These are phyloP conservation scores for Varroa destructor DNA, from an alignment of 1,140 invertebrate genomes.

Conservation along the genomic window DNA sequence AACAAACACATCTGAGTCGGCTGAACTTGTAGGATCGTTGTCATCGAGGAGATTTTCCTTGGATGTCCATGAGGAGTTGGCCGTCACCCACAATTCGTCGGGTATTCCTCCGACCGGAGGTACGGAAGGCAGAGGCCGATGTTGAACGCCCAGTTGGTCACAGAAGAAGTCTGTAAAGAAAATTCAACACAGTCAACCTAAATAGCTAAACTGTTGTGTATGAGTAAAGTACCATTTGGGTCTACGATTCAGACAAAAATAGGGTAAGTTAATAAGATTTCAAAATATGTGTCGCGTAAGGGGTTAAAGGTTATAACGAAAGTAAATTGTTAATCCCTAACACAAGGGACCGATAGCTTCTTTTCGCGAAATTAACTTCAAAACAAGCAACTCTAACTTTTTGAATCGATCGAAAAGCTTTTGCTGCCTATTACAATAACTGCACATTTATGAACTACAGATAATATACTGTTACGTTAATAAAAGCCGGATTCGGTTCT, in stretches of 20 bases:
- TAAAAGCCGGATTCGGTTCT: no score
- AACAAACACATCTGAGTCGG: slow-evolving; percentile 62
- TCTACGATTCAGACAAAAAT: not conserved
- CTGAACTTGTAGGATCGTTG: slow-evolving; percentile 52
- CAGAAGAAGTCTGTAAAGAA: slow-evolving; percentile 25
- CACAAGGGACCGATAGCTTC: no score
- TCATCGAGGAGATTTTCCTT: slow-evolving; percentile 85
- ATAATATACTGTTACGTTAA: no score
- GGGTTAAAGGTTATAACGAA: no score
- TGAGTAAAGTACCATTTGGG: slow-evolving; percentile 28
- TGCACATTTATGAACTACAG: no score
- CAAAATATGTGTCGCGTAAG: no score
- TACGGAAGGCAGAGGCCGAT: slow-evolving; percentile 37
- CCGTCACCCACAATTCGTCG: slow-evolving; percentile 40
- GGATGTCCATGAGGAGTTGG: slow-evolving; percentile 65
- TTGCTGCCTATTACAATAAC: no score
- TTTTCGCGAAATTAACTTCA: no score
- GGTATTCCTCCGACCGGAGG: slow-evolving; percentile 32
- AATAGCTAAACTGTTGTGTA: slow-evolving; percentile 34
- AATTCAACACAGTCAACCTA: slow-evolving; percentile 27
- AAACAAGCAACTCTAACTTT: no score
- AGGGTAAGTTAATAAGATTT: no score
- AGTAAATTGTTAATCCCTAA: no score
- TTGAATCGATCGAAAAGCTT: no score
- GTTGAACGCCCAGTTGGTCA: slow-evolving; percentile 17